phyloP scores from a whole-genome alignment of 1,140 invertebrate species.

The Paraescarpia echinospica region DNA sequence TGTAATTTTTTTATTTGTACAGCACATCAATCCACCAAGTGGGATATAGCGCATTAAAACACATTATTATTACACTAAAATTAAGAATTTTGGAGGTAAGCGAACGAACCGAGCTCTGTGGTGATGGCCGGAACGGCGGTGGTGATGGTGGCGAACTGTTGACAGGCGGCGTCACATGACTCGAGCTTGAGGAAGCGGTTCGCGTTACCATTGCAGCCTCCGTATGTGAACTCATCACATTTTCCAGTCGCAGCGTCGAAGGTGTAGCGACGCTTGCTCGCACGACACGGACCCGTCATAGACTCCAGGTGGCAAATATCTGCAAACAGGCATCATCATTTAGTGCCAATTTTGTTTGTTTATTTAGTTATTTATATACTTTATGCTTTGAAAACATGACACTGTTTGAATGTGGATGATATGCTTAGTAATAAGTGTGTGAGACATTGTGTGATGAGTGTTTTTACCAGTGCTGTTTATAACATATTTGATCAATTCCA shows the following conservation, averaged over 20 bases:
- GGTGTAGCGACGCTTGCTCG: conserved; percentile 31
- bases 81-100: not conserved
- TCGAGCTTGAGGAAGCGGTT: conserved; percentile 38
- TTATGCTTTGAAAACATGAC: no score
- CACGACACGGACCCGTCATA: conserved; percentile 63
- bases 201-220: conserved; percentile 44
- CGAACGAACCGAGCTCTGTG: not conserved
- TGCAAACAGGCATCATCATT: not conserved
- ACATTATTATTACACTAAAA: no score
- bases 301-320: not conserved
- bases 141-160: not conserved
- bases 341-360: no score
- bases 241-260: conserved; percentile 31
- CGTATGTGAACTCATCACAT: conserved; percentile 45
- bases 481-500: no score
- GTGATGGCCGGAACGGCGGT: not conserved
- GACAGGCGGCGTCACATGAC: conserved; percentile 14
- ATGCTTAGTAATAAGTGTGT: no score
- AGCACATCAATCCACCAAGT: no score
- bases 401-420: no score
- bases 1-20: no score
- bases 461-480: no score
- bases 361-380: no score
- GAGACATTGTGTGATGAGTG: no score
- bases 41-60: no score